Percentiles rank a stretch among this genome's conserved stretches.
Conservation (phyloP, 37 sponge, comb jelly and placozoan genomes). For the Haliclona indistincta region DNA sequence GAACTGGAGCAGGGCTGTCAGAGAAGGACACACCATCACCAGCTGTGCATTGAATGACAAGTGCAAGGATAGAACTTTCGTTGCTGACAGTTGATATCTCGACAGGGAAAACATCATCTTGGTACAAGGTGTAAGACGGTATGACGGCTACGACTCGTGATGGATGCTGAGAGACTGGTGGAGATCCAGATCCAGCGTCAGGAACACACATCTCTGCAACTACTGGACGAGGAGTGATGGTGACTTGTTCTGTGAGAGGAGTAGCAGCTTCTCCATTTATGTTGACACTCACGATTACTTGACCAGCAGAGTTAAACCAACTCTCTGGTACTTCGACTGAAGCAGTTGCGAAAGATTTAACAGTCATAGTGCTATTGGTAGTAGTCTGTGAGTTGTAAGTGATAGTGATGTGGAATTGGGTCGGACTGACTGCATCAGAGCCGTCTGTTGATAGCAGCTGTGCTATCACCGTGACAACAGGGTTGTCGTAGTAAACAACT, state of each 20-base stretch:
- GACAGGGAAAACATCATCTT: constrained; percentile 3
- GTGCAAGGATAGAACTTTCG: background rate
- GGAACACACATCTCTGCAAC: constrained; percentile 7
- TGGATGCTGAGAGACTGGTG: background rate
- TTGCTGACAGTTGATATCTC: constrained; percentile 5
- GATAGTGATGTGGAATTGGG: constrained; percentile 19
- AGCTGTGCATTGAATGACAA: constrained; percentile 14
- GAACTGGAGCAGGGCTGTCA: background rate
- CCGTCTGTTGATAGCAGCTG: constrained; percentile 30
- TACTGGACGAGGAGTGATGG: constrained; percentile 17
- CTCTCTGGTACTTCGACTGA: constrained; percentile 23
- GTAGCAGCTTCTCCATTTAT: background rate
- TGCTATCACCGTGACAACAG: constrained; percentile 16
- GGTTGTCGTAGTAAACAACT: constrained; percentile 28
- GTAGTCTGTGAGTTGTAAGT: background rate
- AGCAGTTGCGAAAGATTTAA: background rate
- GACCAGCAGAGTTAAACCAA: constrained; percentile 37
- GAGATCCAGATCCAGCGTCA: background rate
- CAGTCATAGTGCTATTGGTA: background rate
- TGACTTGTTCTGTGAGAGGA: background rate
- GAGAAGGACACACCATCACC: constrained; percentile 25
- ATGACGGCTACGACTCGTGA: constrained; percentile 3
- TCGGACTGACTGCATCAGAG: constrained; percentile 11
- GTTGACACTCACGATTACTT: constrained; percentile 22
- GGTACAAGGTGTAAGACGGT: constrained; percentile 38